Percentiles rank a stretch among this genome's conserved stretches.
These are phyloP conservation scores for Antechinus stuartii DNA, from an alignment of 2,113 vertebrate species.

Conservation along the genomic window DNA sequence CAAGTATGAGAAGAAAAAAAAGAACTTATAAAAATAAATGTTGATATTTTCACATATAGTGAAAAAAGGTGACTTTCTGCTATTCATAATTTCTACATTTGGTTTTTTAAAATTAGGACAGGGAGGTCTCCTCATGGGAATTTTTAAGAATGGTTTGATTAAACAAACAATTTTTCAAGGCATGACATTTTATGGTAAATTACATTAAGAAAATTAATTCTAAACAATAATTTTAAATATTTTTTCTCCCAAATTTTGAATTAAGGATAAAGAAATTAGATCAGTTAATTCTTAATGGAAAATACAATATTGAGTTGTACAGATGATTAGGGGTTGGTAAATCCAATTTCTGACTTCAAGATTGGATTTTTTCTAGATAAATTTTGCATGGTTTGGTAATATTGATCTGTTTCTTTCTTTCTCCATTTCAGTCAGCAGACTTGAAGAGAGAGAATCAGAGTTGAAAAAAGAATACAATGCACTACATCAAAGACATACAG, in stretches of 20 bases:
- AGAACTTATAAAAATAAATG: background rate
- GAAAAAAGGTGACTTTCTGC: slow-evolving; percentile 21
- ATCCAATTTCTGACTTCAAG: slow-evolving; percentile 44
- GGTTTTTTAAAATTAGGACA: background rate
- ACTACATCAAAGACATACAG: slow-evolving; percentile 97
- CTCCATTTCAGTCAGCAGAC: slow-evolving; percentile 91
- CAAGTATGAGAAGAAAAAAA: slow-evolving; percentile 24
- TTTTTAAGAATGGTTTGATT: slow-evolving; percentile 20
- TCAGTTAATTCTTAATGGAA: slow-evolving; percentile 26
- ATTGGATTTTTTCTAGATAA: slow-evolving; percentile 32
- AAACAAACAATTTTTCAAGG: slow-evolving; percentile 27
- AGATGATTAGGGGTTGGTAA: slow-evolving; percentile 33
- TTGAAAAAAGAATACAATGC: slow-evolving; percentile 96
- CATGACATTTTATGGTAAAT: background rate
- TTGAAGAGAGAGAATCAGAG: slow-evolving; percentile 97
- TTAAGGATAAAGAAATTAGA: slow-evolving; percentile 13
- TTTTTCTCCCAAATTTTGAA: background rate
- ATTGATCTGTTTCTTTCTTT: slow-evolving; percentile 69
- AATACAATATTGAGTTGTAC: slow-evolving; percentile 17
- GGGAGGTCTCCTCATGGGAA: background rate
- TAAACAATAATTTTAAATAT: background rate
- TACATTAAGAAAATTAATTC: slow-evolving; percentile 27
- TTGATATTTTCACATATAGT: slow-evolving; percentile 7
- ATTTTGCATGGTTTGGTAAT: slow-evolving; percentile 58
- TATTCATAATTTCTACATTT: slow-evolving; percentile 41